Evolutionary conservation across 2,797 vertebrate genomes (phyloP).

Genomic region (Ptychobarbus kaznakovi): DNA sequence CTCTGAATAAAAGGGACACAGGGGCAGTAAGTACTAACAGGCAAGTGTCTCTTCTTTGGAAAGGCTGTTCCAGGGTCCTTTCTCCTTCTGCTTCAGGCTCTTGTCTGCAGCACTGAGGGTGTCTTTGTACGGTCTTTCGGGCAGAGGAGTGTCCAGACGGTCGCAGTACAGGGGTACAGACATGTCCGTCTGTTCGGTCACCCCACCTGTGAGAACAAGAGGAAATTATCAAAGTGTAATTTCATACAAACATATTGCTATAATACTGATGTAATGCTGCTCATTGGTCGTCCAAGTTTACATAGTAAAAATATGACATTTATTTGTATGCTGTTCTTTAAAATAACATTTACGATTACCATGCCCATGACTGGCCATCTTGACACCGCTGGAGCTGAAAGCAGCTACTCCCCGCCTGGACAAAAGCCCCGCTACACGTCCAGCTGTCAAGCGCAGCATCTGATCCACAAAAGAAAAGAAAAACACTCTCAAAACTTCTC

Average conservation of each 20-base stretch:
- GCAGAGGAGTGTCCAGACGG: slow-evolving; percentile 79
- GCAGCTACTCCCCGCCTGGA: slow-evolving; percentile 59
- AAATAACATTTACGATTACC: slow-evolving; percentile 56
- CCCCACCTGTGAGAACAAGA: slow-evolving; percentile 59
- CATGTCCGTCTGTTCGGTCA: slow-evolving; percentile 71
- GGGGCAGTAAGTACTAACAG: slow-evolving; percentile 69
- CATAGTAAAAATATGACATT: neutral
- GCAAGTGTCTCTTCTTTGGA: slow-evolving; percentile 84
- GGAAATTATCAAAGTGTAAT: neutral
- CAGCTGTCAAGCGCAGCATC: slow-evolving; percentile 74
- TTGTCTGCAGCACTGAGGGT: slow-evolving; percentile 72
- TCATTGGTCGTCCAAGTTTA: neutral
- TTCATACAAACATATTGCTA: neutral
- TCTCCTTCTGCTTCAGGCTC: slow-evolving; percentile 87
- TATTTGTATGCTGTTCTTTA: neutral
- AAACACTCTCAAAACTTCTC: neutral
- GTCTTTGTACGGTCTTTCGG: slow-evolving; percentile 75
- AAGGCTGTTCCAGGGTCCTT: slow-evolving; percentile 84
- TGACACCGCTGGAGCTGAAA: slow-evolving; percentile 59
- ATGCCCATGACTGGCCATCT: slow-evolving; percentile 70
- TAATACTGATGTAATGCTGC: neutral
- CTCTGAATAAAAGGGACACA: neutral
- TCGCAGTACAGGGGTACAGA: slow-evolving; percentile 78
- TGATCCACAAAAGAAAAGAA: slow-evolving; percentile 55
- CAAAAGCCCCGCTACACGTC: slow-evolving; percentile 66